These are phyloP conservation scores for Procavia capensis DNA, from an alignment of 2,113 vertebrate species.

Conservation along the genomic window DNA sequence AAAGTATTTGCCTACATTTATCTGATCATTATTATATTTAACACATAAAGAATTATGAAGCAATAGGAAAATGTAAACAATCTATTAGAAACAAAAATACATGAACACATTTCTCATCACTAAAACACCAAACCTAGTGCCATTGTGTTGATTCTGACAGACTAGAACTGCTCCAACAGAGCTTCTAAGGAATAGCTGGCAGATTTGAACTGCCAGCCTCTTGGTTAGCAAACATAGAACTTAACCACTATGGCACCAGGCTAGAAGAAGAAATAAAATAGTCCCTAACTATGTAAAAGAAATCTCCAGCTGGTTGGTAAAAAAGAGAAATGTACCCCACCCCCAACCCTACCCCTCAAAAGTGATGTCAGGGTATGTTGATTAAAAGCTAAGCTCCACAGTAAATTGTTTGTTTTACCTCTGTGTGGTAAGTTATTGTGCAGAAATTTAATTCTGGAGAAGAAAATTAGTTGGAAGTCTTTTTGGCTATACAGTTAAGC, in stretches of 20 bases:
- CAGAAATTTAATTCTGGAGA: not conserved
- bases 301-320: not conserved
- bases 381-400: not conserved
- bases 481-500: not conserved
- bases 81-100: not conserved
- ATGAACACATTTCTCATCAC: not conserved
- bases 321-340: not conserved
- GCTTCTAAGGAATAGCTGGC: too few species aligned
- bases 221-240: too few species aligned
- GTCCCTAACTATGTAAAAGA: not conserved
- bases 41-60: constrained; percentile 1
- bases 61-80: not conserved
- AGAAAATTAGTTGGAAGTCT: not conserved
- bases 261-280: constrained; percentile 10
- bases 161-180: too few species aligned
- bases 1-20: not conserved
- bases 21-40: not conserved
- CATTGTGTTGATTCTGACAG: too few species aligned
- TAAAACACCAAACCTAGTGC: too few species aligned
- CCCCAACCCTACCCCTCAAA: not conserved
- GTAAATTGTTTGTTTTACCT: not conserved
- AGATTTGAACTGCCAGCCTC: too few species aligned
- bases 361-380: not conserved
- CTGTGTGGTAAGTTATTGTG: not conserved
- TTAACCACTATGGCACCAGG: too few species aligned